phyloP scores from a whole-genome alignment of 2,797 vertebrate genomes.

The Sparus aurata region DNA sequence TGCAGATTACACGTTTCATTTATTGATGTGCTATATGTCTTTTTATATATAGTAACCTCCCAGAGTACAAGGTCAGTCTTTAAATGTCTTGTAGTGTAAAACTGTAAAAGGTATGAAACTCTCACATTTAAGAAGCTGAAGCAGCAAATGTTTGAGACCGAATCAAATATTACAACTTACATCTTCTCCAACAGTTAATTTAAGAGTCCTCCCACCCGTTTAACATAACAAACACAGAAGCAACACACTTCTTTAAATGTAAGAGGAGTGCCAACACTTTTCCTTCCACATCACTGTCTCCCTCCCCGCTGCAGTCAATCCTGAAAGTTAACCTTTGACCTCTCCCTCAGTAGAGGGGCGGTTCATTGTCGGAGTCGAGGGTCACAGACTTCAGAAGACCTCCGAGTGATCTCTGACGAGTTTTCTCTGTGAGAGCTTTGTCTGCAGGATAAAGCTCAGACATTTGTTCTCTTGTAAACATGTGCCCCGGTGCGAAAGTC shows the following conservation, averaged over 20 bases:
- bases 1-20: too few species aligned
- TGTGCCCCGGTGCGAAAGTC: constrained; percentile 1
- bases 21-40: too few species aligned
- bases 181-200: too few species aligned
- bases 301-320: background rate
- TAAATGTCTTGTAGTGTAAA: too few species aligned
- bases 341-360: background rate
- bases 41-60: too few species aligned
- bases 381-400: constrained; percentile 26
- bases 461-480: constrained; percentile 49
- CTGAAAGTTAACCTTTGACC: constrained; percentile 45
- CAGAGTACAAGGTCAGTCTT: too few species aligned
- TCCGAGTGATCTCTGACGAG: constrained; percentile 3
- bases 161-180: too few species aligned
- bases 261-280: background rate
- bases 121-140: too few species aligned
- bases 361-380: constrained; percentile 25
- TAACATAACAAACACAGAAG: background rate
- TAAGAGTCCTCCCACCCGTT: background rate
- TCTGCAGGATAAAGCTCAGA: constrained; percentile 15
- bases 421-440: constrained; percentile 19
- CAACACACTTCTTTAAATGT: background rate
- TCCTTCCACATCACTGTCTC: background rate
- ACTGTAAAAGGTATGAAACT: too few species aligned
- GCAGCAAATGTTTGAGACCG: too few species aligned